Percentiles rank a stretch among this genome's conserved stretches.
Conservation (phyloP, 2,888 invertebrate species). For the Onchidella celtica region DNA sequence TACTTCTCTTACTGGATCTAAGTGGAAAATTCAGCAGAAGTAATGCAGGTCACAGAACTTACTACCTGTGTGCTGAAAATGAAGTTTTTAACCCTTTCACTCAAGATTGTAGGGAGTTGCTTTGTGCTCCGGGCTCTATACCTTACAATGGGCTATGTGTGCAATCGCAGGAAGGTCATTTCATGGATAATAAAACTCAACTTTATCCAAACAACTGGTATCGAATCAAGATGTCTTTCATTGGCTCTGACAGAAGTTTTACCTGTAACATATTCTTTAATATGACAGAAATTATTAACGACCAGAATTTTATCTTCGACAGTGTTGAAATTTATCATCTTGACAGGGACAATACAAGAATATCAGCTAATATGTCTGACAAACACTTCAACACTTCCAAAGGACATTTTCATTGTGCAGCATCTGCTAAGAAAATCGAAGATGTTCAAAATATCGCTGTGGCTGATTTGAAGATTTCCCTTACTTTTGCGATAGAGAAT, state of each 20-base stretch:
- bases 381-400: no score
- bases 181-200: conserved; percentile 14
- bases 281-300: background rate
- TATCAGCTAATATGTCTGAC: no score
- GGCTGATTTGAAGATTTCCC: background rate
- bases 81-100: conserved; percentile 48
- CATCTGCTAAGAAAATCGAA: no score
- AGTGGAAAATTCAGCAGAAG: background rate
- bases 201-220: conserved; percentile 33
- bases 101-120: conserved; percentile 25
- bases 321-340: no score
- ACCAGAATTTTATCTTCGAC: background rate
- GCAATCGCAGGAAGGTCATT: background rate
- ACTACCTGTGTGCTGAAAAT: conserved; percentile 31
- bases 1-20: conserved; percentile 32
- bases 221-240: background rate
- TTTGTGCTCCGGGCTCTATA: conserved; percentile 36
- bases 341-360: no score
- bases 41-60: background rate
- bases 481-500: background rate
- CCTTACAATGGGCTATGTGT: conserved; percentile 36
- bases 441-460: no score
- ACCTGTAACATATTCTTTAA: background rate
- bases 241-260: background rate
- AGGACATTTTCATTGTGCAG: no score